phyloP scores from a whole-genome alignment of 2,888 invertebrate species.

The Andrena bucephala region DNA sequence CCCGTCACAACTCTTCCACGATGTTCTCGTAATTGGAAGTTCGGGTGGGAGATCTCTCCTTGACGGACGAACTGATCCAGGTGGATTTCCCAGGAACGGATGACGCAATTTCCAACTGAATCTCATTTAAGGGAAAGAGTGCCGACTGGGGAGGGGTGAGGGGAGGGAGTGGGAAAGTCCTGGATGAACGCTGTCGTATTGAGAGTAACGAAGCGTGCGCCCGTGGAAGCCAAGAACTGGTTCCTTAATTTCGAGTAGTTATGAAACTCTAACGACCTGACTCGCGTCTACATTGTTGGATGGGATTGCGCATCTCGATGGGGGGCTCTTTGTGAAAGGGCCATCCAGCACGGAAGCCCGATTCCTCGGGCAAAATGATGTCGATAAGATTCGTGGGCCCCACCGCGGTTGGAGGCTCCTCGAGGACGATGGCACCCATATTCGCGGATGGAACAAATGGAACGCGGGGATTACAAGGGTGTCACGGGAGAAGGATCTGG shows the following conservation, averaged over 20 bases:
- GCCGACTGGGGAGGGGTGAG: background rate
- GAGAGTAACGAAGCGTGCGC: constrained; percentile 27
- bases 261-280: constrained; percentile 36
- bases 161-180: background rate
- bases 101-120: constrained; percentile 63
- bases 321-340: background rate
- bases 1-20: constrained; percentile 63
- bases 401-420: background rate
- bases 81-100: constrained; percentile 54
- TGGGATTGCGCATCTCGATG: background rate
- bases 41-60: constrained; percentile 58
- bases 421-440: background rate
- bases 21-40: constrained; percentile 74
- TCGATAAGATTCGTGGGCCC: background rate
- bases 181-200: constrained; percentile 14
- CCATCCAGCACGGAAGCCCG: background rate
- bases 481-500: too few relatives aligned
- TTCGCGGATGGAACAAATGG: background rate
- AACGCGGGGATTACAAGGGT: background rate
- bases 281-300: background rate
- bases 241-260: constrained; percentile 36
- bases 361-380: background rate
- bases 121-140: constrained; percentile 47
- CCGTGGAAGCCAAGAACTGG: background rate
- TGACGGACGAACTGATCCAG: constrained; percentile 67